phyloP scores from a whole-genome alignment of 2,113 vertebrate genomes.

The Pardalotus punctatus region DNA sequence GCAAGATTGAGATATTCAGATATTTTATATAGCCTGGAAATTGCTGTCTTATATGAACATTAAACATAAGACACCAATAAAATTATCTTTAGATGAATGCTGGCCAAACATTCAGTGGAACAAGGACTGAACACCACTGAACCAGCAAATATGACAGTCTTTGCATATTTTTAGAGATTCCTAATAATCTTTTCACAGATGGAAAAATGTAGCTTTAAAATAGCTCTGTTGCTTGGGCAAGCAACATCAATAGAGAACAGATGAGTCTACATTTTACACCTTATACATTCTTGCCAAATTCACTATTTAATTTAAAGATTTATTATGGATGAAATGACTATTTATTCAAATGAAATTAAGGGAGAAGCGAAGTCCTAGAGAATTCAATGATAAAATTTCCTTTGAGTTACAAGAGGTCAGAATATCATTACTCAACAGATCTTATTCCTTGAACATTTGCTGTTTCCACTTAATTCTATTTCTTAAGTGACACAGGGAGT shows the following conservation, averaged over 20 bases:
- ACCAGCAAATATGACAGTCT: conserved; percentile 2
- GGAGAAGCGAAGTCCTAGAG: background rate
- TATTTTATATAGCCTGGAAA: background rate
- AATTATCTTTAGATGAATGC: background rate
- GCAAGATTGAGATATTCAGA: background rate
- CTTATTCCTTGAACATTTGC: background rate
- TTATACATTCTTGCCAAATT: background rate
- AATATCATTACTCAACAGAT: background rate
- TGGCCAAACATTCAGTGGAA: background rate
- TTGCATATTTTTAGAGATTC: background rate
- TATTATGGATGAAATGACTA: background rate
- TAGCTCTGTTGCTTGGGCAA: conserved; percentile 46
- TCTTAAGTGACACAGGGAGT: background rate
- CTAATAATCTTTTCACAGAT: conserved; percentile 29
- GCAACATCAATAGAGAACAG: conserved; percentile 10
- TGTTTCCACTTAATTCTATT: background rate
- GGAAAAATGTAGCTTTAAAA: conserved; percentile 34
- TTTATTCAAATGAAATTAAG: conserved; percentile 1
- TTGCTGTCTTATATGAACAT: background rate
- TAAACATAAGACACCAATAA: background rate
- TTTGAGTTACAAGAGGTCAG: background rate
- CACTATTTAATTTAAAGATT: conserved; percentile 9
- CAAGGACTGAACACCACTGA: background rate
- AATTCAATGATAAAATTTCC: background rate
- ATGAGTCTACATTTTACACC: conserved; percentile 17